phyloP scores from a whole-genome alignment of 1,140 invertebrate genomes.

The Hesperophylax magnus region DNA sequence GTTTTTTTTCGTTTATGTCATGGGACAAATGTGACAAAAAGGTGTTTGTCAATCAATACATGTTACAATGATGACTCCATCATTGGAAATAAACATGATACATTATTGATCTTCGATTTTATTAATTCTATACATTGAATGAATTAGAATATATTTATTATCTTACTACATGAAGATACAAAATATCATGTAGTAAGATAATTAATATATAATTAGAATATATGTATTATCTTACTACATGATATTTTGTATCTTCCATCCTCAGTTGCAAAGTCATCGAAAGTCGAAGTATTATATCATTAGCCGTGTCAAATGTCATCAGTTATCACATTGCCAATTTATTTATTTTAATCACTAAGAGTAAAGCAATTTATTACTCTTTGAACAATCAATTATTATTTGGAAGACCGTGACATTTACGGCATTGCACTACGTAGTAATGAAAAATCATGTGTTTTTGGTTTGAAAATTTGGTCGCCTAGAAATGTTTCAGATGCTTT shows the following conservation, averaged over 20 bases:
- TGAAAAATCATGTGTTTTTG: too few species aligned
- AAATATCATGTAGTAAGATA: too few species aligned
- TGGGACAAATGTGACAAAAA: not conserved
- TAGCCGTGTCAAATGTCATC: not conserved
- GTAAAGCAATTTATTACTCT: too few species aligned
- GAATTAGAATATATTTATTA: not conserved
- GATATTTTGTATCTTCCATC: too few species aligned
- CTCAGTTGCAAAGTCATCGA: not conserved
- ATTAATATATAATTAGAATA: not conserved
- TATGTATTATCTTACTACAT: not conserved
- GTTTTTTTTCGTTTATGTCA: not conserved
- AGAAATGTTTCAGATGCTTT: too few species aligned
- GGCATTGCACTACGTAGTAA: too few species aligned
- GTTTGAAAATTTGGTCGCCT: too few species aligned
- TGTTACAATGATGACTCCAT: not conserved
- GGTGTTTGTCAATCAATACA: not conserved
- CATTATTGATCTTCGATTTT: not conserved
- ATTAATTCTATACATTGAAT: not conserved
- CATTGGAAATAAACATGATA: slow-evolving; percentile 8
- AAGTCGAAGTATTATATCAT: not conserved
- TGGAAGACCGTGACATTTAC: too few species aligned
- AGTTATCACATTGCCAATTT: not conserved
- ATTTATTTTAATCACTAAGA: too few species aligned
- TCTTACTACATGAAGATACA: not conserved
- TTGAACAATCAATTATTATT: too few species aligned